Evolutionary conservation across 2,113 vertebrate species (phyloP).

Genomic region (Irena cyanogastra): DNA sequence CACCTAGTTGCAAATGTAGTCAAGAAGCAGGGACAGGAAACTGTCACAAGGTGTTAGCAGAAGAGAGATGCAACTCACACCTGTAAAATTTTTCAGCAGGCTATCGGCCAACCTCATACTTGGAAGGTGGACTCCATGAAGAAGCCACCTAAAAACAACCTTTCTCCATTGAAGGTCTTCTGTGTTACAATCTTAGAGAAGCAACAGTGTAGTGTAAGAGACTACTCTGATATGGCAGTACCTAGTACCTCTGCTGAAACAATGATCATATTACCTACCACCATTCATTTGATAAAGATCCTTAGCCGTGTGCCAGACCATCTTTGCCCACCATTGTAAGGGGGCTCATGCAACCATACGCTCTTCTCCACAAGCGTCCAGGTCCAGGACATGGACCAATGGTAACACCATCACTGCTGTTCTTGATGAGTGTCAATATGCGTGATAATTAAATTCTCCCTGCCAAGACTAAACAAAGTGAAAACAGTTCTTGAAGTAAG

Average conservation of each 20-base stretch:
- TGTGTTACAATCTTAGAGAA: background rate
- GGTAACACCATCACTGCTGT: background rate
- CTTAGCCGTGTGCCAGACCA: background rate
- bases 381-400: background rate
- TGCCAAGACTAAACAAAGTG: background rate
- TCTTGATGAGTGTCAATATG: background rate
- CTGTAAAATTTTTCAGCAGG: background rate
- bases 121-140: background rate
- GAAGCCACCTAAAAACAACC: background rate
- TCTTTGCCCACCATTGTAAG: background rate
- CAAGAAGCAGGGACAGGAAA: background rate
- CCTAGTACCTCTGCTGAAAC: background rate
- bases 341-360: background rate
- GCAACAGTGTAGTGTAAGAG: background rate
- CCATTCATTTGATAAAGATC: background rate
- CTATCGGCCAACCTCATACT: background rate
- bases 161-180: background rate
- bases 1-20: background rate
- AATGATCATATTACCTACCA: background rate
- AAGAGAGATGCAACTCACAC: background rate
- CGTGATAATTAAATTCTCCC: background rate
- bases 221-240: background rate
- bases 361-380: background rate
- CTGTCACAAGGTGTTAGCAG: background rate
- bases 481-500: background rate